phyloP scores from a whole-genome alignment of 2,888 invertebrate species.

The Leptopilina drosophilae region DNA sequence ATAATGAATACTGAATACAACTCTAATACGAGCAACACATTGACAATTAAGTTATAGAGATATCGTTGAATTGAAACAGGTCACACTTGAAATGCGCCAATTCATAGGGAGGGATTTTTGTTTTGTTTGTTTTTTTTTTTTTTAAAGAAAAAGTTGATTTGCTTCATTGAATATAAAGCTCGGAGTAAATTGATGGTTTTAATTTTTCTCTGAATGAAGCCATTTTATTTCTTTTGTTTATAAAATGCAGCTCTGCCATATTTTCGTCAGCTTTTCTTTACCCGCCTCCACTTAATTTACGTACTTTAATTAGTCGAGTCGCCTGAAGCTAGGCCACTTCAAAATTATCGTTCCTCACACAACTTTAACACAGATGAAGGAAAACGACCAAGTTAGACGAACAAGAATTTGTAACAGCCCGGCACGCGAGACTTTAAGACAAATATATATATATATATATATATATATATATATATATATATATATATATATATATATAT shows the following conservation, averaged over 20 bases:
- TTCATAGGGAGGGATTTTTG: neutral
- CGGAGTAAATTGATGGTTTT: neutral
- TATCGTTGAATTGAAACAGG: slow-evolving; percentile 41
- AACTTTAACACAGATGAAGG: slow-evolving; percentile 33
- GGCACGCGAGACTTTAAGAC: slow-evolving; percentile 19
- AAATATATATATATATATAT: slow-evolving; percentile 3
- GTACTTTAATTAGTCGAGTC: slow-evolving; percentile 66
- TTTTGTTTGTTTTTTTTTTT: too few relatives aligned
- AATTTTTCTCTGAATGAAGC: neutral
- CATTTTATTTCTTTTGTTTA: neutral
- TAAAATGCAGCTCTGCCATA: slow-evolving; percentile 14
- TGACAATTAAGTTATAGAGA: slow-evolving; percentile 58
- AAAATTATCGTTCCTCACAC: slow-evolving; percentile 35
- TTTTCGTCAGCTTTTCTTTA: slow-evolving; percentile 59
- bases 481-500: slow-evolving; percentile 3
- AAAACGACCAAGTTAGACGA: slow-evolving; percentile 44
- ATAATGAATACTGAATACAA: slow-evolving; percentile 52
- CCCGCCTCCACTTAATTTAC: slow-evolving; percentile 63
- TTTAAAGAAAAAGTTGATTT: neutral
- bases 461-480: slow-evolving; percentile 3
- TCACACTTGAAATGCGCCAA: neutral
- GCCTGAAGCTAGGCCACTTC: slow-evolving; percentile 53
- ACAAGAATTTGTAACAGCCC: neutral
- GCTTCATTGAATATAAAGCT: neutral
- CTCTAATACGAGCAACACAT: slow-evolving; percentile 58